Percentiles rank a stretch among this genome's conserved stretches.
These are phyloP conservation scores for Tetragonula carbonaria DNA, from an alignment of 2,888 invertebrate genomes.

Conservation along the genomic window DNA sequence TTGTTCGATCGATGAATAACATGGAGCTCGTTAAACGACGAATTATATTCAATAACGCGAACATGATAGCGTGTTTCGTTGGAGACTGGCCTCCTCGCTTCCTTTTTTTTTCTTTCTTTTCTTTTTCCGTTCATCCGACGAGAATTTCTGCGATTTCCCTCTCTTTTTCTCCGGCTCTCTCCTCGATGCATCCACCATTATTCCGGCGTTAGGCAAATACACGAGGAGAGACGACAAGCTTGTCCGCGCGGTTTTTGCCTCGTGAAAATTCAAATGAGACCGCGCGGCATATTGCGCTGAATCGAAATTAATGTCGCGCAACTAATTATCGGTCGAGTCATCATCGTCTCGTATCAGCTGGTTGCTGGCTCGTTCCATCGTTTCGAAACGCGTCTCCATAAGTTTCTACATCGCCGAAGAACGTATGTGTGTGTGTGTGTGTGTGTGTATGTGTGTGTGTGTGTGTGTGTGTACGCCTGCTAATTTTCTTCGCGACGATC, in stretches of 20 bases:
- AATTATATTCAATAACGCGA: slow-evolving; percentile 13
- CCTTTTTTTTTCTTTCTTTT: slow-evolving; percentile 26
- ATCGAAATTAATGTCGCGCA: slow-evolving; percentile 82
- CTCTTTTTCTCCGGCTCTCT: slow-evolving; percentile 62
- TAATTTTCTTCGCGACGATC: not conserved
- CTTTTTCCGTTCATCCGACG: slow-evolving; percentile 41
- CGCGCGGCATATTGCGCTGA: slow-evolving; percentile 82
- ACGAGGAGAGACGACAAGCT: slow-evolving; percentile 76
- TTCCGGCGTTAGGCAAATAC: slow-evolving; percentile 83
- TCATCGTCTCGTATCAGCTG: slow-evolving; percentile 58
- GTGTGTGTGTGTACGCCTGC: not conserved
- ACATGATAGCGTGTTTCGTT: slow-evolving; percentile 13
- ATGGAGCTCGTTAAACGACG: not conserved
- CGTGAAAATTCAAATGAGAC: slow-evolving; percentile 82
- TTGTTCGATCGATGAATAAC: not conserved
- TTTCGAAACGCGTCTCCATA: slow-evolving; percentile 24
- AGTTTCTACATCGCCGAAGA: not conserved
- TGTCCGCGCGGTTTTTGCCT: slow-evolving; percentile 75
- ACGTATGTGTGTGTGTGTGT: not conserved
- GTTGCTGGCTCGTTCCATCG: slow-evolving; percentile 9
- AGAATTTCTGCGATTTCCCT: slow-evolving; percentile 57
- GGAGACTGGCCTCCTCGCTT: slow-evolving; percentile 2
- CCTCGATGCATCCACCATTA: slow-evolving; percentile 76
- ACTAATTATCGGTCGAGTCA: slow-evolving; percentile 79
- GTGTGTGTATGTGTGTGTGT: not conserved